Base-by-base conservation (phyloP, 1,140 invertebrate genomes). In the Drosophila pandora region DNA sequence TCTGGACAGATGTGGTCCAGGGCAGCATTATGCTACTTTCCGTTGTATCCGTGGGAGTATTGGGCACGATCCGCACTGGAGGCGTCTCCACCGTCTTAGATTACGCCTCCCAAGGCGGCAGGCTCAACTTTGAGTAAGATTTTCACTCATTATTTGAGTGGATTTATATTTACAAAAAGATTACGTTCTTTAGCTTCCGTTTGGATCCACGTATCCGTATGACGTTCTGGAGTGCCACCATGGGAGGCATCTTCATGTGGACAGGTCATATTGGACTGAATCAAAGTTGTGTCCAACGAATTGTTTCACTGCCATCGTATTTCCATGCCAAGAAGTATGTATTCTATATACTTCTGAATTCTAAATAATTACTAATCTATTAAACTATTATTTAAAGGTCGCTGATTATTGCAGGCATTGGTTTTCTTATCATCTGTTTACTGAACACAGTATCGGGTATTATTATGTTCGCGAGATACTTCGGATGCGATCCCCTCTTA, bases 1-100 rank as follows among this genome's bases (percentile, higher is more conserved):
- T 97, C 17, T 97, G 96, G 96, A 97, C 97, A 2, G 97, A 98
- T 92, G 95, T 96, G 0, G 94, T 97, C 43, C 97, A 97, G 92
- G 95, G 95, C 3, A 77, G 94, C 9, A 93, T 97, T 1, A 97
- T 97, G 95, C 93, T 96, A 56, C 93, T 93, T 0, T 96, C 96
- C 0, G 93, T 96, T 7, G 91, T 96, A 1, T 92, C 93, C 0
- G 94, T 97, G 0, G 92, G 95, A 0, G 89, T 96, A 1, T 92
- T 96, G 64, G 96, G 96, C 2, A 94, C 94, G 0, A 62, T 92
- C 0, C 93, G 94, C 21, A 93, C 94, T 8, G 96, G 96, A 3
- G 95, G 96, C 0, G 72, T 96, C 0, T 63, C 64, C 1, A 92
- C 94, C 52, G 95, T 97, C 0, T 94, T 95, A 91, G 90, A 93